Evolutionary conservation across 92 coral and sea anemone genomes (phyloP), one percentile per base, ranked within the genome.

Genomic region (Muricea muricata): DNA sequence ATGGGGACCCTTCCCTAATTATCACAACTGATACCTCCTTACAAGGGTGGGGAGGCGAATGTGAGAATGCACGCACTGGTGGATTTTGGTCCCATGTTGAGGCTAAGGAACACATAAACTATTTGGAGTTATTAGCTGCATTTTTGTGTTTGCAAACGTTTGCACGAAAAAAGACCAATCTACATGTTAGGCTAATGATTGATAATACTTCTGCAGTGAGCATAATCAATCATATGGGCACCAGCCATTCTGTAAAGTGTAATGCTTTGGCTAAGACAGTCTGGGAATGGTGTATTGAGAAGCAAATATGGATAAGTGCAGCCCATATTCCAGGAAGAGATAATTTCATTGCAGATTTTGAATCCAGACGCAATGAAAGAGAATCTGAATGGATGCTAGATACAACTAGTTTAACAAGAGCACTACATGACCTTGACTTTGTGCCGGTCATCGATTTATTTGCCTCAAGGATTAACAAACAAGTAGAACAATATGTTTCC

Each of bases 1-100:
- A 55, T 52, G 81, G 67, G 1, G 26, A 11, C 23, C 79, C 79
- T 0, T 4, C 29, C 12, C 17, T 25, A 7, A 32, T 41, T 9
- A 39, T 73, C 29, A 73, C 79, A 40, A 73, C 79, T 73, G 79
- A 73, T 73, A 60, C 79, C n/a, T 73, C 79, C 6, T 21, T 73
- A 14, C 1, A 39, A 39, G 86, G 90, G 11, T 87, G 86, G 90
- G 82, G 78, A 29, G 90, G 86, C 11, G 90, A 67, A 40, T 87
- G 86, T 45, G 35, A 56, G 20, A 48, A 54, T 28, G 65, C 14
- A 26, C 45, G 58, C 29, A 73, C 79, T 9, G 79, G 58, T 9
- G 79, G 58, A 2, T n/a, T n/a, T 52, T 9, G 9, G 42, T 37
- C 76, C n/a, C n/a, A n/a, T n/a, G n/a, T n/a, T n/a, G 76, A 70